Evolutionary conservation across 2,113 vertebrate species (phyloP).

Genomic region (Stegastes partitus): DNA sequence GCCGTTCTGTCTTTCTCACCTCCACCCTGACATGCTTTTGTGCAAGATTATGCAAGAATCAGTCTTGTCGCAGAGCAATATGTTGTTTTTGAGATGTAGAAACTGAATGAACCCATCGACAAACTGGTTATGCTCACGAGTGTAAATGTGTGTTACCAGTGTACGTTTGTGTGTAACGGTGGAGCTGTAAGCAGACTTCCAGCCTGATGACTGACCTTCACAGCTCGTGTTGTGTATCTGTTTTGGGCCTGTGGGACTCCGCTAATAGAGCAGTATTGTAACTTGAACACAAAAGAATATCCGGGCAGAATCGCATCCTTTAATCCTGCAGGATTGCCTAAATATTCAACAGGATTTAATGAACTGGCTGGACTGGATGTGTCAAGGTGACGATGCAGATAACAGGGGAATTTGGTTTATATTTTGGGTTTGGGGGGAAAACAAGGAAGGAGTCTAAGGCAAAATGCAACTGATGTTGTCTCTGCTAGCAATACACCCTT

Average conservation of each 20-base stretch:
- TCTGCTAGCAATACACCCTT: too few relatives aligned
- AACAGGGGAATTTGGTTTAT: background rate
- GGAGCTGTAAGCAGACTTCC: too few relatives aligned
- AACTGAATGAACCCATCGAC: background rate
- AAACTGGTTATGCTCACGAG: background rate
- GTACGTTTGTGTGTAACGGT: too few relatives aligned
- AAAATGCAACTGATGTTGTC: too few relatives aligned
- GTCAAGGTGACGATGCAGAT: slow-evolving; percentile 6
- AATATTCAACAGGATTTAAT: slow-evolving; percentile 30
- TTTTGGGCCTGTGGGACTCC: background rate
- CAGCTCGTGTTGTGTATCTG: background rate
- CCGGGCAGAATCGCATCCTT: background rate
- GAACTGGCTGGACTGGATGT: background rate
- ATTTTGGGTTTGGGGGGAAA: background rate
- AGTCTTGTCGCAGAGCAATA: background rate
- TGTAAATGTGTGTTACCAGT: background rate
- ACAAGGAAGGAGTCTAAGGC: too few relatives aligned
- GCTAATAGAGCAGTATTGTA: background rate
- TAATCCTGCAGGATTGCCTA: slow-evolving; percentile 12
- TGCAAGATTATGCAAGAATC: too few relatives aligned
- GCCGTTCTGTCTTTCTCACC: background rate
- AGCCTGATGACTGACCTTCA: too few relatives aligned
- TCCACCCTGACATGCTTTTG: background rate
- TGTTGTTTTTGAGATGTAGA: background rate
- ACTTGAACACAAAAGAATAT: too few relatives aligned